Base-by-base conservation (phyloP, 2,797 vertebrate species). In the Pelobates cultripes region DNA sequence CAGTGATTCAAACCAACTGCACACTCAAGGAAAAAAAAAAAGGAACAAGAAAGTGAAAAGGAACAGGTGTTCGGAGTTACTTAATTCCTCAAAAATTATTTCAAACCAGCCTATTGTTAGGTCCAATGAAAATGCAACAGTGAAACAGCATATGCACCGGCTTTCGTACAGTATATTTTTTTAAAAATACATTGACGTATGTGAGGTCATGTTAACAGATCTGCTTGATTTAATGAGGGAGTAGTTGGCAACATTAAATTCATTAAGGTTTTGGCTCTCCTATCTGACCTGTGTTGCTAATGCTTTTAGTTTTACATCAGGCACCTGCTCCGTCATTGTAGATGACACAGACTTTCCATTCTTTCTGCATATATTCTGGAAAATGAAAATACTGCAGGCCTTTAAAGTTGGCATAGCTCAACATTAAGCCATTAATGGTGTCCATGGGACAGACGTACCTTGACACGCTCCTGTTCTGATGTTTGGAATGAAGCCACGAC, bases 391-490 rank as follows among this genome's bases (percentile, higher is more conserved):
- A 88, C 91, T 92, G 89, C 91, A 93, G 87, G 89, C 91, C 92
- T 91, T 90, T 91, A 92, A 90, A 28, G 28, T 89, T 90, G 93
- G 88, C 87, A 89, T 88, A 94, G 94, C 90, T 93, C 92, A 93
- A 90, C 90, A 88, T 86, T 89, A 93, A 94, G 89, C 91, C 90
- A 88, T 87, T 89, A 88, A 85, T 88, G 88, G 87, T 86, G 86
- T 88, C 55, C 47, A 64, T 82, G 79, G 45, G 88, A 78, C 43
- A 45, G 79, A 5, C 85, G 87, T 95, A 99, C 98, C 98, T 96
- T 99, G 98, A 94, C 98, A 99, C 43, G 98, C 98, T 86, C 98
- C 98, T 0, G 96, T 97, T 81, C 97, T 96, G 85, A 98, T 96
- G 90, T 99, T 99, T 44, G 97, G 97, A 86, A 99, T 99, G 93